Evolutionary conservation across 2,888 invertebrate species (phyloP).

Genomic region (Ashinkailepas kermadecensis): DNA sequence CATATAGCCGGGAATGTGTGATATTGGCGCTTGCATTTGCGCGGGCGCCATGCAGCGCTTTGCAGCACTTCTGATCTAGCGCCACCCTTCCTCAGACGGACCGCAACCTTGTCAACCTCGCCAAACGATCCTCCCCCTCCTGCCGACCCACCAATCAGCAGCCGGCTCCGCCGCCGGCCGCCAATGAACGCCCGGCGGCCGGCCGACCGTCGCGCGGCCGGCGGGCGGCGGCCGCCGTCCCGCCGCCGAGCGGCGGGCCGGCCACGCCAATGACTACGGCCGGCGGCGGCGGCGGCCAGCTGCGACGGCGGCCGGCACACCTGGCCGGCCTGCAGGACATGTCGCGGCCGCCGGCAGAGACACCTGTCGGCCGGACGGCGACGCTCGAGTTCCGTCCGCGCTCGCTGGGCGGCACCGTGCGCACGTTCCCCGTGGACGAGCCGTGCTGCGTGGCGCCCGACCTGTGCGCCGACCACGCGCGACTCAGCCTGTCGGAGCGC

Average conservation of each 20-base stretch:
- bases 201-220: background rate
- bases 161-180: background rate
- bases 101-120: background rate
- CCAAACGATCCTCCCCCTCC: conserved; percentile 14
- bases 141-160: background rate
- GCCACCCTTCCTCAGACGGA: conserved; percentile 1
- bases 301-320: background rate
- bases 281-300: background rate
- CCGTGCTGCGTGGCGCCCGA: conserved; percentile 33
- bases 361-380: background rate
- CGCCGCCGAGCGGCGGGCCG: background rate
- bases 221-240: background rate
- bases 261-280: background rate
- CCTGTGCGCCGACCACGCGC: conserved; percentile 32
- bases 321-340: background rate
- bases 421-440: conserved; percentile 33
- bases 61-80: no score
- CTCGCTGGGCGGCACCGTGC: background rate
- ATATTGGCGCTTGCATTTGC: no score
- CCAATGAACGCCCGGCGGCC: background rate
- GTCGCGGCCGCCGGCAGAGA: background rate
- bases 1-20: no score
- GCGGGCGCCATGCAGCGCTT: no score
- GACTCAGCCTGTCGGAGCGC: conserved; percentile 20
- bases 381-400: background rate